Evolutionary conservation across 2,888 invertebrate species (phyloP).

Genomic region (Xanthia togata): DNA sequence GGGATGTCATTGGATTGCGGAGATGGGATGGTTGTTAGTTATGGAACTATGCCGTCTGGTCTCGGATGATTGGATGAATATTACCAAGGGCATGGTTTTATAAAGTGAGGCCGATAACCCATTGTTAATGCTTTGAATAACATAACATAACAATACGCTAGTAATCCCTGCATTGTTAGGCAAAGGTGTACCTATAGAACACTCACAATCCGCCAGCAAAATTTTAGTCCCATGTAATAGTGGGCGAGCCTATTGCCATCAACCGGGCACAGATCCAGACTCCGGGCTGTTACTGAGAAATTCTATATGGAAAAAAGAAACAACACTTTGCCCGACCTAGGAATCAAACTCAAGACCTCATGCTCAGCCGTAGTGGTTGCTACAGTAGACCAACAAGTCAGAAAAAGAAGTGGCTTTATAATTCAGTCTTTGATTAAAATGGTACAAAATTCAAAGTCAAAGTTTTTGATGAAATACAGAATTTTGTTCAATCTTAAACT

Average conservation of each 20-base stretch:
- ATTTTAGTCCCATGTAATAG: not conserved
- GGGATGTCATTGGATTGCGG: constrained; percentile 4
- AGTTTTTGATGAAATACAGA: not conserved
- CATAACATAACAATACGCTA: not conserved
- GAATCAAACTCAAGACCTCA: too few relatives aligned
- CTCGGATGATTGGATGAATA: not conserved
- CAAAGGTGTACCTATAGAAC: not conserved
- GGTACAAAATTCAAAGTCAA: not conserved
- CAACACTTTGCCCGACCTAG: too few relatives aligned
- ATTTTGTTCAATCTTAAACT: not conserved
- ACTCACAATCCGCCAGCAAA: not conserved
- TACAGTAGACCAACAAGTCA: too few relatives aligned
- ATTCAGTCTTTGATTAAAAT: not conserved
- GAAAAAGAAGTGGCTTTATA: not conserved
- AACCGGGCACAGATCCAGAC: not conserved
- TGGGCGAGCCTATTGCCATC: not conserved
- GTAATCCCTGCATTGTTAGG: not conserved
- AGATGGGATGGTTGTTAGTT: not conserved
- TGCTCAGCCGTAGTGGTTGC: too few relatives aligned
- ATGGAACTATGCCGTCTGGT: not conserved
- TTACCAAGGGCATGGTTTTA: not conserved
- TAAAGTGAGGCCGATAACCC: not conserved
- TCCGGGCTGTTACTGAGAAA: not conserved
- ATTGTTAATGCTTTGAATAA: not conserved
- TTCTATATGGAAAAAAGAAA: not conserved